Evolutionary conservation across 2,888 invertebrate species (phyloP).

Genomic region (Alentia gelatinosa): DNA sequence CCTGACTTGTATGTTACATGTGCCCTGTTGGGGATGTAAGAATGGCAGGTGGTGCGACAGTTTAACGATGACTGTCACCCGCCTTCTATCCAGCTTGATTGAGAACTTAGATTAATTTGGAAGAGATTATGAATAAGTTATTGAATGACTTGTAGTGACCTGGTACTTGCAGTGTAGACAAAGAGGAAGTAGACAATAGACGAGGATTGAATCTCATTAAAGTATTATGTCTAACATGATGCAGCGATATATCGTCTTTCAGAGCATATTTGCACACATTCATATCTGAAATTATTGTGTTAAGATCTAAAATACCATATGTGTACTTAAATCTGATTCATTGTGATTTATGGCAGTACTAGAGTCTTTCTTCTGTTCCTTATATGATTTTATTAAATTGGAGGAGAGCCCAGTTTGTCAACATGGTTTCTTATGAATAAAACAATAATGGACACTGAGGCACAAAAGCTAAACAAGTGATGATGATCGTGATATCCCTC

Average conservation of each 20-base stretch:
- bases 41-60: neutral
- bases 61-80: neutral
- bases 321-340: neutral
- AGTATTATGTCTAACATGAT: slow-evolving; percentile 10
- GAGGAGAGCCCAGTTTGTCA: neutral
- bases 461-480: neutral
- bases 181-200: neutral
- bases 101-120: neutral
- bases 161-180: neutral
- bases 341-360: neutral
- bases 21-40: neutral
- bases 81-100: neutral
- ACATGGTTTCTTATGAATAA: neutral
- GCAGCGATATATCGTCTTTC: neutral
- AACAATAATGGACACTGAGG: neutral
- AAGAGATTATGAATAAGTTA: neutral
- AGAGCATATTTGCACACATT: neutral
- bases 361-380: neutral
- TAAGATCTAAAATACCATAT: neutral
- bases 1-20: neutral
- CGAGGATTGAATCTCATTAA: neutral
- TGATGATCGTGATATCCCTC: neutral
- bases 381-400: neutral
- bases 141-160: neutral
- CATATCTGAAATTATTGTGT: neutral